phyloP scores from a whole-genome alignment of 1,140 invertebrate species.

The Drosophila grimshawi region DNA sequence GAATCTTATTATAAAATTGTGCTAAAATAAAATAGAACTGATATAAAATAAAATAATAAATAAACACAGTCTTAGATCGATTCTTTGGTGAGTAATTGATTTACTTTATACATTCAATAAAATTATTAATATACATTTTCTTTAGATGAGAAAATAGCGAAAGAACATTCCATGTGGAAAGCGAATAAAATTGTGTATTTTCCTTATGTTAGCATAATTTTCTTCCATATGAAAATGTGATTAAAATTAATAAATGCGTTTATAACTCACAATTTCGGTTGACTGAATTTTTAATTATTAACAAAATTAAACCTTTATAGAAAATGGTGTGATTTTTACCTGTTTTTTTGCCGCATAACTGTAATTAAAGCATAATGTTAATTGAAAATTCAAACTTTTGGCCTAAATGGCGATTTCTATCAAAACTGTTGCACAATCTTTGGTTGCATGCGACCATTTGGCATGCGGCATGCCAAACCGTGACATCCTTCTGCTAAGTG shows the following conservation, averaged over 20 bases:
- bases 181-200: too few relatives aligned
- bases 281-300: conserved; percentile 4
- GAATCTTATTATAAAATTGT: too few relatives aligned
- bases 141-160: too few relatives aligned
- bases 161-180: too few relatives aligned
- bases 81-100: too few relatives aligned
- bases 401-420: conserved; percentile 15
- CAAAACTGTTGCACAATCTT: conserved; percentile 47
- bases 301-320: neutral
- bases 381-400: neutral
- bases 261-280: neutral
- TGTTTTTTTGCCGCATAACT: neutral
- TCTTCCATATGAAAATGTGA: too few relatives aligned
- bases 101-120: too few relatives aligned
- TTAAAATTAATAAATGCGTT: neutral
- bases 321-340: neutral
- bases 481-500: conserved; percentile 50
- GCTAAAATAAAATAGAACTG: too few relatives aligned
- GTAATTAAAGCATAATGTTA: neutral
- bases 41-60: too few relatives aligned
- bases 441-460: conserved; percentile 31
- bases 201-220: too few relatives aligned
- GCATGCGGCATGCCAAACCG: conserved; percentile 46
- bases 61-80: too few relatives aligned
- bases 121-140: too few relatives aligned